Base-by-base conservation (phyloP, 2,888 invertebrate genomes). In the Drosophila rubida region DNA sequence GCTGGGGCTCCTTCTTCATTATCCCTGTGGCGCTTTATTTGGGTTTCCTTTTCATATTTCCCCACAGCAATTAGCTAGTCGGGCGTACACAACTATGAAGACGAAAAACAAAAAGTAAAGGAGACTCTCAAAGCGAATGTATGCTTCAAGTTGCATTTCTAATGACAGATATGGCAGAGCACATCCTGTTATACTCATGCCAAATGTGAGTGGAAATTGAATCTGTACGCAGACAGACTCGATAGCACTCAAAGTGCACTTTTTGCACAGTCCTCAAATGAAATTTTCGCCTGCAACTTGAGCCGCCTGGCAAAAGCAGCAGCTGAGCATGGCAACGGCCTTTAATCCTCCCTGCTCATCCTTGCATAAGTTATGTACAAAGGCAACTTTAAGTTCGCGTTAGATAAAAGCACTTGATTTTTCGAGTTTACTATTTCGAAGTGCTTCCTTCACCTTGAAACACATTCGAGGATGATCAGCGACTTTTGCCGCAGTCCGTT, bases 11-110 rank as follows among this genome's bases (percentile, higher is more conserved):
- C 32, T 48, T 48, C 14, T 39, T 69, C 51, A 58, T 50, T 66
- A 63, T 69, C 60, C 70, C 45, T 57, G 57, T 27, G 64, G 59
- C 46, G 45, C 45, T 49, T 49, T 61, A 57, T 64, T 65, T 53
- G 66, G 50, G 46, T 48, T 65, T 80, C 61, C 75, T 62, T 75
- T 87, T 75, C 75, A 82, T 68, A 62, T 82, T 79, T 66, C 50
- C 57, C 61, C 58, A 14, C 53, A 41, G 67, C 82, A 81, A 87
- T 87, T 87, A 84, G 69, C 44, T 37, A 45, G 23, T 54, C 32
- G 53, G 62, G 63, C 46, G 44, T 53, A 64, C 57, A 71, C 71
- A 51, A 57, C 51, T 71, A n/a, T n/a, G n/a, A n/a, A n/a, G n/a
- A n/a, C n/a, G n/a, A n/a, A n/a, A n/a, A 25, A 44, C 7, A 25